Percentiles rank a stretch among this genome's conserved stretches.
Conservation (phyloP, 2,113 vertebrate genomes). For the Gallinago paraguaiae region DNA sequence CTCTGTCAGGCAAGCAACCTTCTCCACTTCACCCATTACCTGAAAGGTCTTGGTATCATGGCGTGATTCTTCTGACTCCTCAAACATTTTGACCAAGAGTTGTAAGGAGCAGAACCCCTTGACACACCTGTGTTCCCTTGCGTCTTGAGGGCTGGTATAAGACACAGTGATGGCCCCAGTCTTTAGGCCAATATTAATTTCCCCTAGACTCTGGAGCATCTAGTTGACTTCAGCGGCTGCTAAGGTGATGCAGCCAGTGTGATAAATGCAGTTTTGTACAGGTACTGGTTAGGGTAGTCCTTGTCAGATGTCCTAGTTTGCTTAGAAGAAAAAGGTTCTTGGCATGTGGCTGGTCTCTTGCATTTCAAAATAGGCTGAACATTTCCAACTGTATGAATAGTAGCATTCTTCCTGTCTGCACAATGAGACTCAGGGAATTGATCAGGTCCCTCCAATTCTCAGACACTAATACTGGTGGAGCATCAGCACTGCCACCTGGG, state of each 20-base stretch:
- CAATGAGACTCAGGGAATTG: background rate
- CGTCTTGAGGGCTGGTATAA: background rate
- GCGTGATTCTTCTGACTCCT: background rate
- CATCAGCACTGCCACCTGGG: background rate
- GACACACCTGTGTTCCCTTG: background rate
- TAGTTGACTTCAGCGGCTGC: background rate
- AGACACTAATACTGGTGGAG: background rate
- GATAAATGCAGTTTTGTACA: background rate
- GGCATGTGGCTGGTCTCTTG: background rate
- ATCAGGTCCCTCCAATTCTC: background rate
- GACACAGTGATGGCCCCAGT: accelerated
- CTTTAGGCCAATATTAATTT: background rate
- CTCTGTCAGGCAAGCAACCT: background rate
- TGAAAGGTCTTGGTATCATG: background rate
- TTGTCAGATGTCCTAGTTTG: background rate
- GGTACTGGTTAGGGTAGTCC: background rate
- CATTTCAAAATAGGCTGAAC: background rate
- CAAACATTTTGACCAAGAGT: accelerated
- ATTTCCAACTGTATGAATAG: background rate
- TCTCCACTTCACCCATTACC: background rate
- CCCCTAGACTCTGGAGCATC: background rate
- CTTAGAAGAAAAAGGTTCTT: background rate
- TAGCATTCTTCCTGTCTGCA: background rate
- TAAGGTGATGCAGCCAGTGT: background rate
- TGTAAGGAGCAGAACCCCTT: background rate